Conservation (phyloP, 1,140 invertebrate species). For the Sarcophaga bullata region DNA sequence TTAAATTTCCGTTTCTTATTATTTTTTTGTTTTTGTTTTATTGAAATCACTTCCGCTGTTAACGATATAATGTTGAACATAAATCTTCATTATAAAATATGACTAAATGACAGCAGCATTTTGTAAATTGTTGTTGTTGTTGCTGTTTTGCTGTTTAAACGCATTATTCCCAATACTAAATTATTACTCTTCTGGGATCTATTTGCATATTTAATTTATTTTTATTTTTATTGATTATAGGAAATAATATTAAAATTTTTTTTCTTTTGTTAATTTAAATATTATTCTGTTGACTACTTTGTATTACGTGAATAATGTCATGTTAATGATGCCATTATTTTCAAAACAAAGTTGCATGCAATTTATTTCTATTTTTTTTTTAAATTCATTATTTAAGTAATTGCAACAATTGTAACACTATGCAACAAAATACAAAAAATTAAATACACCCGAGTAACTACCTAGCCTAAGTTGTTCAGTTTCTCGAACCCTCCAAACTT, state of each 20-base stretch:
- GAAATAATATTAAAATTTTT: neutral
- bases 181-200: neutral
- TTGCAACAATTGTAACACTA: too few relatives aligned
- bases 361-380: too few relatives aligned
- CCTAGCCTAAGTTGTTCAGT: too few relatives aligned
- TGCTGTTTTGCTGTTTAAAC: neutral
- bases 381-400: too few relatives aligned
- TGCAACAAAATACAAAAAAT: too few relatives aligned
- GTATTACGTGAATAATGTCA: neutral
- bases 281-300: neutral
- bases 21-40: neutral
- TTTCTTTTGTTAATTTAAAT: neutral
- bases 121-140: conserved; percentile 13
- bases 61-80: conserved; percentile 3
- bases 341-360: neutral
- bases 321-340: neutral
- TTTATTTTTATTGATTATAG: neutral
- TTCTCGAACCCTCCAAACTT: too few relatives aligned
- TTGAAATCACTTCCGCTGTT: conserved; percentile 37
- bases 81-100: conserved; percentile 33
- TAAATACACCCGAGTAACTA: too few relatives aligned
- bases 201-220: neutral
- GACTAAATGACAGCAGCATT: conserved; percentile 35
- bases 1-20: neutral
- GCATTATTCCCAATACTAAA: neutral